Evolutionary conservation across 2,113 vertebrate genomes (phyloP).

Genomic region (Calidris pugnax): DNA sequence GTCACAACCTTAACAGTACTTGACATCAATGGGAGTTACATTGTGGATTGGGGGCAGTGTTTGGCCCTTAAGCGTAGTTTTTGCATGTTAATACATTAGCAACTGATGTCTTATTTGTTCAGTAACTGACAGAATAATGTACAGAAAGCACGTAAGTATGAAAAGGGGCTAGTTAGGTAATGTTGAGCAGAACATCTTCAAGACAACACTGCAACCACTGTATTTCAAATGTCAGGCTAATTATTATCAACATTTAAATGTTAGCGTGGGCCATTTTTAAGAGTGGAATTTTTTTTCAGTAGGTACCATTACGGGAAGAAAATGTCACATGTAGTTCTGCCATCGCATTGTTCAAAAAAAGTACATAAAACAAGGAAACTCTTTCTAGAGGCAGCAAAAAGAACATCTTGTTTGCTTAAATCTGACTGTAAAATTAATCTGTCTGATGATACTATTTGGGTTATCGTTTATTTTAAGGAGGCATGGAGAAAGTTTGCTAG

Average conservation of each 20-base stretch:
- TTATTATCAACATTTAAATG: constrained; percentile 87
- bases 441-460: constrained; percentile 41
- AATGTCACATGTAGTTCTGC: constrained; percentile 78
- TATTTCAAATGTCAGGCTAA: constrained; percentile 91
- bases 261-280: constrained; percentile 79
- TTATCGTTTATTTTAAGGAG: constrained; percentile 61
- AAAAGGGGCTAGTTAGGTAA: constrained; percentile 86
- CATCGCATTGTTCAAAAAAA: constrained; percentile 50
- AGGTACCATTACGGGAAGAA: constrained; percentile 77
- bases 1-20: constrained; percentile 68
- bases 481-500: constrained; percentile 44
- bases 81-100: constrained; percentile 77
- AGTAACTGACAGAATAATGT: constrained; percentile 86
- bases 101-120: constrained; percentile 82
- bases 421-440: constrained; percentile 70
- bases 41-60: constrained; percentile 68
- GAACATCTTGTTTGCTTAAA: constrained; percentile 69
- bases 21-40: constrained; percentile 70
- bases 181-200: constrained; percentile 85
- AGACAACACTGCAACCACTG: constrained; percentile 81
- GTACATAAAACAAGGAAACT: constrained; percentile 42
- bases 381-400: constrained; percentile 59
- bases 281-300: constrained; percentile 72
- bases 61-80: constrained; percentile 71
- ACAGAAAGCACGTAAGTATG: constrained; percentile 74